Evolutionary conservation across 2,113 vertebrate genomes (phyloP).

Genomic region (Coreoperca whiteheadi): DNA sequence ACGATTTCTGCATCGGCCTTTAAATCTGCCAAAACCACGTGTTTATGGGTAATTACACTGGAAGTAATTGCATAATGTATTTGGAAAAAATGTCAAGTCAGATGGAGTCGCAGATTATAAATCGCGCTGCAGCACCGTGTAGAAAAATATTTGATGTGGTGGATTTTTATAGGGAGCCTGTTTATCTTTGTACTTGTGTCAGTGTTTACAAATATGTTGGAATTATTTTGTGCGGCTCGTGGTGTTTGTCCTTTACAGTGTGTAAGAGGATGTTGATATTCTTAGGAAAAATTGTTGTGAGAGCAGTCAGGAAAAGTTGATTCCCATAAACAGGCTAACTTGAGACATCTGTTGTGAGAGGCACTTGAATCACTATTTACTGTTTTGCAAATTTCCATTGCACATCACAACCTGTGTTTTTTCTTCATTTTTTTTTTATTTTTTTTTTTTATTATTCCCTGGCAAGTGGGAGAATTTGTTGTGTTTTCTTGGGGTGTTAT

Average conservation of each 20-base stretch:
- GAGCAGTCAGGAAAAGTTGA: constrained; percentile 80
- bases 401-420: constrained; percentile 77
- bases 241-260: constrained; percentile 75
- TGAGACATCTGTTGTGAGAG: constrained; percentile 78
- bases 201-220: constrained; percentile 80
- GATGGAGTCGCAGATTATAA: constrained; percentile 46
- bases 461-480: constrained; percentile 80
- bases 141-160: constrained; percentile 54
- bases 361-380: constrained; percentile 77
- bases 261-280: constrained; percentile 74
- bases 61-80: constrained; percentile 36
- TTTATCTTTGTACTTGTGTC: constrained; percentile 76
- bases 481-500: constrained; percentile 71
- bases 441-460: constrained; percentile 55
- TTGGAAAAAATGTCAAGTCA: constrained; percentile 10
- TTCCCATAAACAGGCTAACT: constrained; percentile 82
- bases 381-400: constrained; percentile 75
- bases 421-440: constrained; percentile 19
- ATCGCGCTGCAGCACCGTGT: constrained; percentile 37
- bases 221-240: constrained; percentile 71
- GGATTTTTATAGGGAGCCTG: constrained; percentile 72
- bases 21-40: constrained; percentile 44
- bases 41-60: constrained; percentile 50
- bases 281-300: constrained; percentile 70
- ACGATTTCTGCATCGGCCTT: constrained; percentile 15